Conservation (phyloP, 2,113 vertebrate species). For the Channa maculata region DNA sequence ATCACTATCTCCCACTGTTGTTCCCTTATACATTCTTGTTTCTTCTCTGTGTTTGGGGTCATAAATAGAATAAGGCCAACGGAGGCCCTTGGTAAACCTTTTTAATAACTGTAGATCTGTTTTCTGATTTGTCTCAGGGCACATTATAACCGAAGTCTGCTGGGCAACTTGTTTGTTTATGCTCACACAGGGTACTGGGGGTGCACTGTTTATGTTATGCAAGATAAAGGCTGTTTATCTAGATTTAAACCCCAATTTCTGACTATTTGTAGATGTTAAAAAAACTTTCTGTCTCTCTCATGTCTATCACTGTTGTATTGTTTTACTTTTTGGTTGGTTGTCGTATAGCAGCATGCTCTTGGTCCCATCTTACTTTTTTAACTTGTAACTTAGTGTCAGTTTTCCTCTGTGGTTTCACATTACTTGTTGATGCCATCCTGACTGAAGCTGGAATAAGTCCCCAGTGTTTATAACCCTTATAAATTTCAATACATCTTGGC, state of each 20-base stretch:
- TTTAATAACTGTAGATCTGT: background rate
- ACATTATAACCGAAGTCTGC: background rate
- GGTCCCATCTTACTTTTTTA: background rate
- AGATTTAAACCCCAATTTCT: background rate
- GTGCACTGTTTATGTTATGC: background rate
- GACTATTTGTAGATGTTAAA: background rate
- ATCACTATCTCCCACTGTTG: background rate
- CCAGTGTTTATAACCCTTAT: background rate
- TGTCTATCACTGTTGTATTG: background rate
- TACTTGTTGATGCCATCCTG: background rate
- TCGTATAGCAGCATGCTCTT: conserved; percentile 35
- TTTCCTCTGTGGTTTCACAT: background rate
- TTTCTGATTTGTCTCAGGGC: background rate
- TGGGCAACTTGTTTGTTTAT: conserved; percentile 6
- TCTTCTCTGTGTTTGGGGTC: background rate
- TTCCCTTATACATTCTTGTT: background rate
- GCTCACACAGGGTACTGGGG: too few species aligned
- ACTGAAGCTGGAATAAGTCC: background rate
- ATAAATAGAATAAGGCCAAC: background rate
- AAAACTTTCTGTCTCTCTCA: background rate
- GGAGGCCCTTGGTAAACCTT: background rate
- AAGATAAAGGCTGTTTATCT: background rate
- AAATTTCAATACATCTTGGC: too few species aligned
- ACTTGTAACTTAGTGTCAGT: conserved; percentile 27
- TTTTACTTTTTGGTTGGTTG: background rate